phyloP scores from a whole-genome alignment of 2,797 vertebrate species.

The Amblyraja radiata region DNA sequence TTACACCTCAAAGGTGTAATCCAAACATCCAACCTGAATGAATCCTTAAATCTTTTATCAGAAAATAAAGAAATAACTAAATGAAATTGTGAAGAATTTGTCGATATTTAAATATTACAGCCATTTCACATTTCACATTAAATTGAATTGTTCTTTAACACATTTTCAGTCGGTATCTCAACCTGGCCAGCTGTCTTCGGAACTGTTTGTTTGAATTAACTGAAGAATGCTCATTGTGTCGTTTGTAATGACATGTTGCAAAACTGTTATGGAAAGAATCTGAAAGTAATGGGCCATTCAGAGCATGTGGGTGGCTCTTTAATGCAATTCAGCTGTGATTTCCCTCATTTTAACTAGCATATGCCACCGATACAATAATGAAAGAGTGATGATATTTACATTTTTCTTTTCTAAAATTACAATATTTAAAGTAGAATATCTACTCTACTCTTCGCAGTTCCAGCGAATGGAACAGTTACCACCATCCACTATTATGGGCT shows the following conservation, averaged over 20 bases:
- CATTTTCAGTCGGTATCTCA: slow-evolving; percentile 5
- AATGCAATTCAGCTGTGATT: slow-evolving; percentile 37
- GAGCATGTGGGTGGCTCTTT: slow-evolving; percentile 34
- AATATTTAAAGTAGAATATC: neutral
- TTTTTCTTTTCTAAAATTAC: slow-evolving; percentile 20
- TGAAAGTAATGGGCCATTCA: slow-evolving; percentile 32
- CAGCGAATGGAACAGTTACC: neutral
- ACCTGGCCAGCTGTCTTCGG: neutral
- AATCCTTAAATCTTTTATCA: neutral
- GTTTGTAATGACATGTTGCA: slow-evolving; percentile 33
- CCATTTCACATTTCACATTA: neutral
- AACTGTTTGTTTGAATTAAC: slow-evolving; percentile 22
- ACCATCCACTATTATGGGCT: neutral
- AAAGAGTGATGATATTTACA: slow-evolving; percentile 19
- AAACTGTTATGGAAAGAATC: slow-evolving; percentile 36
- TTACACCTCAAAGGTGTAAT: neutral
- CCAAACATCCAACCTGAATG: neutral
- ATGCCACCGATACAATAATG: neutral
- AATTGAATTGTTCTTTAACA: neutral
- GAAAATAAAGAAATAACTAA: neutral
- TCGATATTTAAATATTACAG: neutral
- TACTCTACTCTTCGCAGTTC: neutral
- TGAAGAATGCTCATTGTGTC: slow-evolving; percentile 30
- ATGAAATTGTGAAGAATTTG: neutral
- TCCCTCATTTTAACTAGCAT: neutral